phyloP scores from a whole-genome alignment of 53 echinoderm and acorn worm species.

The Echinometra lucunter region DNA sequence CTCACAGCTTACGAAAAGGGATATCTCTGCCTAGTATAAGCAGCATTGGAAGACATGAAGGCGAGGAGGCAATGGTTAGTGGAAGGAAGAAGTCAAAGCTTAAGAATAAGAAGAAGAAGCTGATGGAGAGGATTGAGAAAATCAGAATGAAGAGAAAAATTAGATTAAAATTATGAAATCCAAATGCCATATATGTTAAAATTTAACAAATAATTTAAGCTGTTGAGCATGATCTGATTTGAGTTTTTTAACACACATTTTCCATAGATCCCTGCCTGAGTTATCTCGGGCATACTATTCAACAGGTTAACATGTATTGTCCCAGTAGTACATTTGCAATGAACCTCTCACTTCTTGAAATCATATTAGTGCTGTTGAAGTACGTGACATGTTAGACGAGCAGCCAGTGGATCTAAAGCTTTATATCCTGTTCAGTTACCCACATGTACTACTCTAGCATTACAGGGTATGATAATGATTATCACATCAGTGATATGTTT shows the following conservation, averaged over 20 bases:
- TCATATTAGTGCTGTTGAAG: not conserved
- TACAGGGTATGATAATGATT: too few relatives aligned
- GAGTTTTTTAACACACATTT: too few relatives aligned
- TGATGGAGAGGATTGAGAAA: constrained; percentile 61
- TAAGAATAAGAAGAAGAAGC: constrained; percentile 31
- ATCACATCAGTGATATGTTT: too few relatives aligned
- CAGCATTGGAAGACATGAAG: not conserved
- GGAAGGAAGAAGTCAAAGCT: not conserved
- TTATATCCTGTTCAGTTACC: too few relatives aligned
- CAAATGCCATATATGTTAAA: not conserved
- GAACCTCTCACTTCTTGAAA: not conserved
- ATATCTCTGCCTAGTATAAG: not conserved
- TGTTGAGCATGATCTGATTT: too few relatives aligned
- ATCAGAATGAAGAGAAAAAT: constrained; percentile 61
- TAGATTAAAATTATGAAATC: constrained; percentile 22
- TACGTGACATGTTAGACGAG: too few relatives aligned
- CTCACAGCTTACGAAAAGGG: not conserved
- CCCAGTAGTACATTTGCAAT: not conserved
- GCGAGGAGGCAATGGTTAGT: not conserved
- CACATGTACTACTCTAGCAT: too few relatives aligned
- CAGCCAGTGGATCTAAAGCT: too few relatives aligned
- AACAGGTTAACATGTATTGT: too few relatives aligned
- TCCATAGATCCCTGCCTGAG: too few relatives aligned
- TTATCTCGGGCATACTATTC: too few relatives aligned
- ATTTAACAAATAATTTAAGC: not conserved